These are phyloP conservation scores for Neotragus pygmaeus DNA, from an alignment of 2,113 vertebrate genomes.

Conservation along the genomic window DNA sequence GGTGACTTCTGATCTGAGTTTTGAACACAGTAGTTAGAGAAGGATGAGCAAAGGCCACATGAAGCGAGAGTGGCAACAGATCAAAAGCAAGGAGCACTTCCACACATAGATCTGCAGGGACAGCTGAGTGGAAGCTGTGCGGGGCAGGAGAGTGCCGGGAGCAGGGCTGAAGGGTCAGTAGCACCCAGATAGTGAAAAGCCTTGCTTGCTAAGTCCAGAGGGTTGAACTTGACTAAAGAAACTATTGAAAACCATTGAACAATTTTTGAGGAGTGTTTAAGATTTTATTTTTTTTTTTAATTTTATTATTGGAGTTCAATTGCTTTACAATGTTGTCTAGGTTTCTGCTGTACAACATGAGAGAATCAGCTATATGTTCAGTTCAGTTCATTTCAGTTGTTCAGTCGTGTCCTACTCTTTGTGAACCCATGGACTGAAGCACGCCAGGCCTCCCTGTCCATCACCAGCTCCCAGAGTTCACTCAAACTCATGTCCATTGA, in stretches of 20 bases:
- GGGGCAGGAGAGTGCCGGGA: too few species aligned
- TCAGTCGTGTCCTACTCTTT: rapidly evolving
- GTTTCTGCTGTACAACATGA: background rate
- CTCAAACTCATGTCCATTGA: background rate
- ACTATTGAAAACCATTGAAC: background rate
- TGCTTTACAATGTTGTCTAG: background rate
- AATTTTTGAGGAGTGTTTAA: background rate
- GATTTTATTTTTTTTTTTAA: background rate
- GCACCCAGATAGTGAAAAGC: background rate
- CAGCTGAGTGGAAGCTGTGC: background rate
- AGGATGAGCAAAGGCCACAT: background rate
- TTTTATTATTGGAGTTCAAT: background rate
- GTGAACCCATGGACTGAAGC: background rate
- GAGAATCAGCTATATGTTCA: background rate
- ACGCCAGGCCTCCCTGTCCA: background rate
- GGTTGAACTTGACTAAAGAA: background rate
- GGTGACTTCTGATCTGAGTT: background rate
- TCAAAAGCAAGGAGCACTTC: background rate
- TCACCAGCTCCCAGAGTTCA: background rate
- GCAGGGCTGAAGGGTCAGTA: background rate
- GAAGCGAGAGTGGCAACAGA: too few species aligned
- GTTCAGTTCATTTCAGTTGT: background rate
- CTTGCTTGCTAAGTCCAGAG: background rate
- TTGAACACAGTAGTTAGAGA: background rate
- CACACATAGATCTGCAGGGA: background rate